Evolutionary conservation across 2,888 invertebrate species (phyloP).

Genomic region (Pammene fasciana): DNA sequence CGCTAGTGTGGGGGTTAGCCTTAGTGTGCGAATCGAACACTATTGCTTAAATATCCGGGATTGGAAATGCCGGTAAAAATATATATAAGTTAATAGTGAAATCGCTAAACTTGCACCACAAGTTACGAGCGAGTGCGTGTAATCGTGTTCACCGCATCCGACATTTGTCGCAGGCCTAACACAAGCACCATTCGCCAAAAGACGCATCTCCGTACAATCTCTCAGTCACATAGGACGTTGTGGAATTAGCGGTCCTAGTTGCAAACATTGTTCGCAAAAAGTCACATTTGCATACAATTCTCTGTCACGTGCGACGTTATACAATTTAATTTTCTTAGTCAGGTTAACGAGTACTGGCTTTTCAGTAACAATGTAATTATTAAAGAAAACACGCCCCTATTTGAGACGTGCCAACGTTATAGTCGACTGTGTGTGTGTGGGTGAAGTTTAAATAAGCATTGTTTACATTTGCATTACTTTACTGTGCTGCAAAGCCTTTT

Average conservation of each 20-base stretch:
- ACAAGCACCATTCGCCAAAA: neutral
- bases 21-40: too few species aligned
- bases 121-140: conserved; percentile 18
- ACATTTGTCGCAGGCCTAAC: conserved; percentile 17
- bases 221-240: neutral
- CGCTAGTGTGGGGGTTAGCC: too few species aligned
- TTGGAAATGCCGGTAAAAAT: too few species aligned
- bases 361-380: conserved; percentile 15
- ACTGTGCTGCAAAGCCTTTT: too few species aligned
- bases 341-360: conserved; percentile 14
- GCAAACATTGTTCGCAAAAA: neutral
- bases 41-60: too few species aligned
- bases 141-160: conserved; percentile 16
- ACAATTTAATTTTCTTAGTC: neutral
- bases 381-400: conserved; percentile 5
- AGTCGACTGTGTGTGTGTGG: neutral
- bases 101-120: neutral
- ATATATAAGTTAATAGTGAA: too few species aligned
- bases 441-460: too few species aligned
- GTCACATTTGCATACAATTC: neutral
- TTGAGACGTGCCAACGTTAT: neutral
- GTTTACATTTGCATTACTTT: too few species aligned
- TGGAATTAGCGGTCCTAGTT: neutral
- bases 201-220: neutral
- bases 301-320: neutral